Conservation (phyloP, 2,888 invertebrate genomes). For the Thyatira batis region DNA sequence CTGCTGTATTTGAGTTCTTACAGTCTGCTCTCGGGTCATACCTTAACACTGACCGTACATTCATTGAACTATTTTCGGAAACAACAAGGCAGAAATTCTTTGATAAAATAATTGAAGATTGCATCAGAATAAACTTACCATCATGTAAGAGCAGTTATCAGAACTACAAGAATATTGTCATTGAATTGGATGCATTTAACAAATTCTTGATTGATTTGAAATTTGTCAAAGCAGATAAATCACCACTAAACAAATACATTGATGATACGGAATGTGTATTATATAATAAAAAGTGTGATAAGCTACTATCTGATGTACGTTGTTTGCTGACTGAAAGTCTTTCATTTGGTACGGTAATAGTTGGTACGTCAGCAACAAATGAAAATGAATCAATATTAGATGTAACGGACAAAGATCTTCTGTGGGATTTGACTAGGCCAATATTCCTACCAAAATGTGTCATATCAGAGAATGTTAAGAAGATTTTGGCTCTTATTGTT, state of each 20-base stretch:
- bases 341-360: constrained; percentile 56
- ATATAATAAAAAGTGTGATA: constrained; percentile 75
- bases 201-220: constrained; percentile 73
- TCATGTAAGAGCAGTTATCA: constrained; percentile 67
- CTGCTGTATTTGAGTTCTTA: constrained; percentile 73
- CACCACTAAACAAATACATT: constrained; percentile 70
- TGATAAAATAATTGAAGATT: constrained; percentile 70
- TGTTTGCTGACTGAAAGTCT: constrained; percentile 61
- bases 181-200: constrained; percentile 71
- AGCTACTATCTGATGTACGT: constrained; percentile 63
- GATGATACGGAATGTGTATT: constrained; percentile 70
- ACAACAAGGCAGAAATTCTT: constrained; percentile 67
- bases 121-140: constrained; percentile 67
- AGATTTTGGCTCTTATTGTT: constrained; percentile 60
- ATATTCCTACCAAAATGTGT: constrained; percentile 70
- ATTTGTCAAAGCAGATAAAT: constrained; percentile 62
- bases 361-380: constrained; percentile 42
- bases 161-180: constrained; percentile 65
- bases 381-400: constrained; percentile 55
- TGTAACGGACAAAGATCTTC: constrained; percentile 42
- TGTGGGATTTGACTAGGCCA: constrained; percentile 64
- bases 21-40: constrained; percentile 69
- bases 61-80: constrained; percentile 69
- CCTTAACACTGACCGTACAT: constrained; percentile 63
- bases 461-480: constrained; percentile 68